Evolutionary conservation across 2,113 vertebrate genomes (phyloP).

Genomic region (Pseudonaja textilis): DNA sequence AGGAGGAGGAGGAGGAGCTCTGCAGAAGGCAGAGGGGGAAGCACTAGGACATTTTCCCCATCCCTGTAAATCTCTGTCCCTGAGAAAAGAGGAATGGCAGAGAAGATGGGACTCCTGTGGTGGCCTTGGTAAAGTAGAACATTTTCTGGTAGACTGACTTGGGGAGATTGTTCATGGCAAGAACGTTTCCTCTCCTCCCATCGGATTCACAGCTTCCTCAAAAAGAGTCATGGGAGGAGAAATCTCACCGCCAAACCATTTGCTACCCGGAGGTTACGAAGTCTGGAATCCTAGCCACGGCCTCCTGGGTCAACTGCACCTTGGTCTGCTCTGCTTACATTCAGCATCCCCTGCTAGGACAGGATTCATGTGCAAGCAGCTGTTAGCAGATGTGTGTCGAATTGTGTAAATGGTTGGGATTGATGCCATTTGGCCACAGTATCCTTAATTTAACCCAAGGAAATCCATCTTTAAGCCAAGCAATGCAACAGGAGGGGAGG

Average conservation of each 20-base stretch:
- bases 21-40: conserved; percentile 7
- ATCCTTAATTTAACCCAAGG: not conserved
- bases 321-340: too few species aligned
- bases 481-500: not conserved
- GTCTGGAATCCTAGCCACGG: not conserved
- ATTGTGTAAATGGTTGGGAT: not conserved
- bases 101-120: conserved; percentile 37
- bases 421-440: not conserved
- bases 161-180: conserved; percentile 11
- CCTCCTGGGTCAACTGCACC: not conserved
- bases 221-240: not conserved
- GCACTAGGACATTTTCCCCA: conserved; percentile 42
- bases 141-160: not conserved
- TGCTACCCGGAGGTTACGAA: conserved; percentile 13
- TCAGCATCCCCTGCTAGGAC: not conserved
- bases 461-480: not conserved
- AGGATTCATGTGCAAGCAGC: not conserved
- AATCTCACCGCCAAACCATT: conserved; percentile 18
- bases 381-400: not conserved
- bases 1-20: fast-evolving
- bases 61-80: conserved; percentile 34
- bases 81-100: conserved; percentile 32
- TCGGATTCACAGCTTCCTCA: conserved; percentile 46
- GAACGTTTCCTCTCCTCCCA: conserved; percentile 20
- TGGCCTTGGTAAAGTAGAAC: conserved; percentile 49